Conservation (phyloP, 2,888 invertebrate genomes). For the Dyspetes luteomarginatus region DNA sequence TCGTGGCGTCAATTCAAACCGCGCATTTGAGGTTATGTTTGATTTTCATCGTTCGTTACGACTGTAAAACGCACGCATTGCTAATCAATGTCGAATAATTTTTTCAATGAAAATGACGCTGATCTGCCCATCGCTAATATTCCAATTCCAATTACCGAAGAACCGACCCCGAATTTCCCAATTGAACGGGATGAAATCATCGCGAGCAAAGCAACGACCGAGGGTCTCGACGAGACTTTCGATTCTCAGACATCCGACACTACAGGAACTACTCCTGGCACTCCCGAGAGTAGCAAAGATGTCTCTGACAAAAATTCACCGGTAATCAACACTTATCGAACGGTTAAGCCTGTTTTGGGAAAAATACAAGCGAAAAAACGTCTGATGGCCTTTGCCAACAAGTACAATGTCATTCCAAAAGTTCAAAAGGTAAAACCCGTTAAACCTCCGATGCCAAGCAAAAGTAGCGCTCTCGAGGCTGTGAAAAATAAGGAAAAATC, state of each 20-base stretch:
- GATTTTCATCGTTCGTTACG: neutral
- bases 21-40: neutral
- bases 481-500: slow-evolving; percentile 59
- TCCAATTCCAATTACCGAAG: slow-evolving; percentile 43
- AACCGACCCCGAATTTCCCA: slow-evolving; percentile 20
- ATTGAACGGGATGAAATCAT: slow-evolving; percentile 18
- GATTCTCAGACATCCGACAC: slow-evolving; percentile 67
- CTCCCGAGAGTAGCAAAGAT: slow-evolving; percentile 76
- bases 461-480: slow-evolving; percentile 21
- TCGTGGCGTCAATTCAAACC: neutral
- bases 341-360: slow-evolving; percentile 80
- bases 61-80: neutral
- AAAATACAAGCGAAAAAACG: slow-evolving; percentile 82
- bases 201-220: slow-evolving; percentile 15
- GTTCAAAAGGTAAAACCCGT: slow-evolving; percentile 70
- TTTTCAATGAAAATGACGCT: slow-evolving; percentile 46
- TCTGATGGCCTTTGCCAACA: slow-evolving; percentile 82
- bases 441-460: slow-evolving; percentile 58
- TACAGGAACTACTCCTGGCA: slow-evolving; percentile 74
- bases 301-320: slow-evolving; percentile 48
- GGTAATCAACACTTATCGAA: slow-evolving; percentile 75
- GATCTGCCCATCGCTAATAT: slow-evolving; percentile 37
- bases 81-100: slow-evolving; percentile 57
- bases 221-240: slow-evolving; percentile 66
- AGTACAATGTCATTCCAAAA: slow-evolving; percentile 77